A percentile compares a stretch with the other conserved stretches of the same genome.
Conservation (phyloP, 2,797 vertebrate genomes). For the Cossypha niveicapilla region DNA sequence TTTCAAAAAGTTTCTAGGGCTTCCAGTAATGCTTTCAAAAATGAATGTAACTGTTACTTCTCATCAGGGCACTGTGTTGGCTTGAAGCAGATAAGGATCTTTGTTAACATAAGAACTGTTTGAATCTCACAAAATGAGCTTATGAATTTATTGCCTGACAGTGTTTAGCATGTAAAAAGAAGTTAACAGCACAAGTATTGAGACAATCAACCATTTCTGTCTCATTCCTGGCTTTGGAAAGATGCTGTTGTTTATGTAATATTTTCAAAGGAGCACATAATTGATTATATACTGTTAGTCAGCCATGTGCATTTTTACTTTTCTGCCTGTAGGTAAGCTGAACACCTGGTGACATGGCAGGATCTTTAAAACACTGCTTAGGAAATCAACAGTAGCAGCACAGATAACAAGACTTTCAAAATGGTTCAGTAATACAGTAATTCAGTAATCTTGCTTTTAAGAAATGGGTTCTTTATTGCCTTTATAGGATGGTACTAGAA, state of each 20-base stretch:
- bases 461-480: neutral
- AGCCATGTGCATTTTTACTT: slow-evolving; percentile 49
- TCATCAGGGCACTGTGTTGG: neutral
- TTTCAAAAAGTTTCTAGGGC: neutral
- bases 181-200: neutral
- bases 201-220: neutral
- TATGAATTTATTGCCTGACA: neutral
- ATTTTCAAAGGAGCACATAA: slow-evolving; percentile 46
- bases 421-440: neutral
- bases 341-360: slow-evolving; percentile 46
- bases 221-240: neutral
- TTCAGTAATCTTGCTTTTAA: neutral
- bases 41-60: neutral
- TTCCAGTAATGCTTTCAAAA: neutral
- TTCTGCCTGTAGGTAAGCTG: slow-evolving; percentile 49
- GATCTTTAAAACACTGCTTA: neutral
- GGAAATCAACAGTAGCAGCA: neutral
- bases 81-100: neutral
- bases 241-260: neutral
- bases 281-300: slow-evolving; percentile 53
- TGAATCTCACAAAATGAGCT: neutral
- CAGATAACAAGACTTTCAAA: neutral
- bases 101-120: neutral
- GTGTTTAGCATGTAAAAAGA: neutral
- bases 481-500: neutral